Evolutionary conservation across 2,113 vertebrate species (phyloP).

Genomic region (Microcebus lehilahytsara): DNA sequence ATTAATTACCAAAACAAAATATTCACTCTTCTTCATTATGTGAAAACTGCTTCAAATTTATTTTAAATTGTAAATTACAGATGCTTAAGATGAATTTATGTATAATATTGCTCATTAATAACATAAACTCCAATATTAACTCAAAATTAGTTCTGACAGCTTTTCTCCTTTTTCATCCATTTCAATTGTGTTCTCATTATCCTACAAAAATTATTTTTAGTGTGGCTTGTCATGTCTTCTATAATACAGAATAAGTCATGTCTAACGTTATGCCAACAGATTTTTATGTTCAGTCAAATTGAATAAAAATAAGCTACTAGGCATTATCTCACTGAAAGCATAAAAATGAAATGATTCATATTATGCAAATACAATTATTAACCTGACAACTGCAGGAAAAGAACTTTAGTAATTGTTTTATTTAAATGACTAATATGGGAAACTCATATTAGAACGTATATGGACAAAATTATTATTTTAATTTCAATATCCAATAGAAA

Average conservation of each 20-base stretch:
- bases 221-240: conserved; percentile 14
- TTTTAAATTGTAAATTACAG: background rate
- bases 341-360: background rate
- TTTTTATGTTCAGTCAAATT: conserved; percentile 50
- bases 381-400: background rate
- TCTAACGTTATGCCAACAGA: background rate
- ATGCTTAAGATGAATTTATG: background rate
- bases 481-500: background rate
- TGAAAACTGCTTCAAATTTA: background rate
- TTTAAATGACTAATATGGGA: background rate
- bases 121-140: background rate
- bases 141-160: background rate
- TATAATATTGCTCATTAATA: background rate
- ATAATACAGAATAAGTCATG: background rate
- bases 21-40: background rate
- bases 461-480: background rate
- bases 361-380: conserved; percentile 48
- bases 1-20: background rate
- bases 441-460: background rate
- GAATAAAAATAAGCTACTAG: conserved; percentile 39
- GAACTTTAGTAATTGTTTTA: conserved; percentile 28
- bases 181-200: conserved; percentile 24
- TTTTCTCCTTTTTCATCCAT: background rate
- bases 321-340: conserved; percentile 20
- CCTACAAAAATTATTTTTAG: conserved; percentile 19